phyloP scores from a whole-genome alignment of 2,888 invertebrate genomes.

The Anorthoa munda region DNA sequence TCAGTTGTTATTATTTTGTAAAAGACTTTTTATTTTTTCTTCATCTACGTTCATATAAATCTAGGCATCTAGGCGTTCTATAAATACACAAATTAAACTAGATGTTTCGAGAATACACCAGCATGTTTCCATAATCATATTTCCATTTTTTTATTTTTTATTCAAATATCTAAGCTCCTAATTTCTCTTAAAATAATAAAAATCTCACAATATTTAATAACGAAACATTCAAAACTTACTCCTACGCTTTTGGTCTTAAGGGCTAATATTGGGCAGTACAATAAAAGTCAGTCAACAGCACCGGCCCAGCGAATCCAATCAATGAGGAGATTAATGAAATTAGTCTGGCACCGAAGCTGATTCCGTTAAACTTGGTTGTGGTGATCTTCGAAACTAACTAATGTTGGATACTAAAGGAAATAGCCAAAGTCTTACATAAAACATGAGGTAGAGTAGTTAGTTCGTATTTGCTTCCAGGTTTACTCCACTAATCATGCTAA shows the following conservation, averaged over 20 bases:
- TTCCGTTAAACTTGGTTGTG: conserved; percentile 68
- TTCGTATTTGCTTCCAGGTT: neutral
- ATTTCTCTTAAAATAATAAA: neutral
- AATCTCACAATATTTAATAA: conserved; percentile 38
- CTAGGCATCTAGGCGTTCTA: too few species aligned
- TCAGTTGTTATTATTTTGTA: too few species aligned
- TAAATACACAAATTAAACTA: too few species aligned
- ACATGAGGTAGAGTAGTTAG: neutral
- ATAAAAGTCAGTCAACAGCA: conserved; percentile 61
- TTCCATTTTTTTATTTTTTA: neutral
- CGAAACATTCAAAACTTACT: conserved; percentile 53
- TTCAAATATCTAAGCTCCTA: neutral
- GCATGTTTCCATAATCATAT: neutral
- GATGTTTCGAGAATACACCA: too few species aligned
- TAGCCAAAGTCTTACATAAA: conserved; percentile 22
- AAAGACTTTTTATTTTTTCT: too few species aligned
- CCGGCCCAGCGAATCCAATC: conserved; percentile 75
- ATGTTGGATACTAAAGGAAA: conserved; percentile 39
- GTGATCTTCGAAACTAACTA: conserved; percentile 70
- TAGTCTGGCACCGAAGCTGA: conserved; percentile 73
- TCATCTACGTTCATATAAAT: too few species aligned
- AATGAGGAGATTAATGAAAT: conserved; percentile 82
- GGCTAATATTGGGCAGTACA: conserved; percentile 56
- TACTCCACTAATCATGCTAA: too few species aligned
- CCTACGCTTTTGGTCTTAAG: conserved; percentile 48